These are phyloP conservation scores for Zapus hudsonius DNA, from an alignment of 2,113 vertebrate genomes.

Conservation along the genomic window DNA sequence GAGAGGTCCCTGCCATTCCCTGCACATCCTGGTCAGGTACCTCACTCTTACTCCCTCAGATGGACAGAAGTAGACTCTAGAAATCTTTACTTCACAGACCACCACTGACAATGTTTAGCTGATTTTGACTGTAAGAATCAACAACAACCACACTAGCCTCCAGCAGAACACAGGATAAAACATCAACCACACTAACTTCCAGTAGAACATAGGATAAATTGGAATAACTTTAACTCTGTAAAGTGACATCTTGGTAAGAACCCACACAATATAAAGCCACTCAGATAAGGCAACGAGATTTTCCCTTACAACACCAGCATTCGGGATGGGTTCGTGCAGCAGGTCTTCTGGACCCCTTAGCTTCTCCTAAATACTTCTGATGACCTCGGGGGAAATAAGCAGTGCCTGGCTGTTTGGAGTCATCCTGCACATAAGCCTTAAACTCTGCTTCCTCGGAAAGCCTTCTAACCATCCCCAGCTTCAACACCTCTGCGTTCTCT, in stretches of 20 bases:
- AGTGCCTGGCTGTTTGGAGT: accelerated
- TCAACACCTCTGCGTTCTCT: background rate
- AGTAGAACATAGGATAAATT: background rate
- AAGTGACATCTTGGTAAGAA: background rate
- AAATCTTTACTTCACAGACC: background rate
- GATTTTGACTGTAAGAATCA: background rate
- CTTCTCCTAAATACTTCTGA: too few relatives aligned
- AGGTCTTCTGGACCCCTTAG: background rate
- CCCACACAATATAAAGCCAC: background rate
- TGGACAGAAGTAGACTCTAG: background rate
- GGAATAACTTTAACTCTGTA: background rate
- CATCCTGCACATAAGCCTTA: background rate
- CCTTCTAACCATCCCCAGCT: accelerated
- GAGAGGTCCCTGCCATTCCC: too few relatives aligned
- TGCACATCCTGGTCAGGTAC: too few relatives aligned
- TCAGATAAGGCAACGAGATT: background rate
- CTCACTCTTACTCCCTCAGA: too few relatives aligned
- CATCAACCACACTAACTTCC: background rate
- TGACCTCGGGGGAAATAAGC: background rate
- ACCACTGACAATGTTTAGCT: background rate
- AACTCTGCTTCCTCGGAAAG: background rate
- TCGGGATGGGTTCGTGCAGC: background rate
- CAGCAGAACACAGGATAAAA: background rate
- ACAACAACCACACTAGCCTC: background rate
- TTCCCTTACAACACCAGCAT: too few relatives aligned